A percentile compares a stretch with the other conserved stretches of the same genome.
Conservation (phyloP, 1,140 invertebrate genomes). For the Cherax destructor region DNA sequence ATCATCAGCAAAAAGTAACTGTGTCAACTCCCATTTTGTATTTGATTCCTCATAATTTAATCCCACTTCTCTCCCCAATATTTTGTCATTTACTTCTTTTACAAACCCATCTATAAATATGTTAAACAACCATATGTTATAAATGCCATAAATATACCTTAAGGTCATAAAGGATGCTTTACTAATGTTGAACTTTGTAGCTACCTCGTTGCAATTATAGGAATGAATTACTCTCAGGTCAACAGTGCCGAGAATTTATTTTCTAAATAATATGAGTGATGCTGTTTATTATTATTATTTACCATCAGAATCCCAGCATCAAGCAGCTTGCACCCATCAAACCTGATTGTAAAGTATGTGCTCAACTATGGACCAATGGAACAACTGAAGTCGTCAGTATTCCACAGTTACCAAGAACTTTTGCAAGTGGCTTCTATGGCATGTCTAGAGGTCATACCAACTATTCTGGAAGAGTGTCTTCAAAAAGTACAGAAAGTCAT, state of each 20-base stretch:
- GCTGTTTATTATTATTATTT: not conserved
- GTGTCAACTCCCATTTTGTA: too few species aligned
- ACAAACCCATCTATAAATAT: too few species aligned
- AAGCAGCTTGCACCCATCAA: constrained; percentile 12
- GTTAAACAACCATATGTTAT: too few species aligned
- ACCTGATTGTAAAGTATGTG: constrained; percentile 5
- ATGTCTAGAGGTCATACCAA: constrained; percentile 19
- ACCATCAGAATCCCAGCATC: constrained; percentile 11
- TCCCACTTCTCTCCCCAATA: too few species aligned
- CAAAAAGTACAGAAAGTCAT: constrained; percentile 9
- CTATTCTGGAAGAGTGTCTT: constrained; percentile 22
- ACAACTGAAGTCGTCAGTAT: constrained; percentile 2
- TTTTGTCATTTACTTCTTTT: too few species aligned
- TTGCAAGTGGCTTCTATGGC: constrained; percentile 36
- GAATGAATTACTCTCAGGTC: not conserved
- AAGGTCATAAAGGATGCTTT: too few species aligned
- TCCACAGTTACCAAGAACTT: constrained; percentile 36
- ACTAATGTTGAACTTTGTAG: not conserved
- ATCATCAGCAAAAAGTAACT: too few species aligned
- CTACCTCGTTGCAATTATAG: not conserved
- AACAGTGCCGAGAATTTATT: not conserved
- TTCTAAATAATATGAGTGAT: not conserved
- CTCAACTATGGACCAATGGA: not conserved
- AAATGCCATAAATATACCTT: too few species aligned
- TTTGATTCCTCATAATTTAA: too few species aligned